Percentiles rank a stretch among this genome's conserved stretches.
These are phyloP conservation scores for Lycodopsis pacificus DNA, from an alignment of 2,797 vertebrate species.

Conservation along the genomic window DNA sequence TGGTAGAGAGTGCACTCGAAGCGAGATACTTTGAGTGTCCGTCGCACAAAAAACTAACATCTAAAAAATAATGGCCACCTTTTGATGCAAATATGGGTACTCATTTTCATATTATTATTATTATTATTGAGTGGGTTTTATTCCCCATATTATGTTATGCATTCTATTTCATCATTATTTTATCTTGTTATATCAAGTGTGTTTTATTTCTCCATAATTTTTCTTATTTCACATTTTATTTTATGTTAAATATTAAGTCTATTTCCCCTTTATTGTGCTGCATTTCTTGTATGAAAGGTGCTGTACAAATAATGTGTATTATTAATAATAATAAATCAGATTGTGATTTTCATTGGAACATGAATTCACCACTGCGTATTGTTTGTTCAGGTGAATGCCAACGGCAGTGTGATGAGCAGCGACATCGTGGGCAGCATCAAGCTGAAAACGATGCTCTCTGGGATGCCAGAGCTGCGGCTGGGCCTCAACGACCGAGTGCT, in stretches of 20 bases:
- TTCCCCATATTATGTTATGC: not conserved
- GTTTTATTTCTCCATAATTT: not conserved
- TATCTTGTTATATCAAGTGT: not conserved
- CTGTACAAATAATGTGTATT: not conserved
- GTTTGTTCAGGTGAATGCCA: constrained; percentile 89
- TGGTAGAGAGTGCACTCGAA: not conserved
- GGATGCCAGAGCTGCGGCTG: constrained; percentile 94
- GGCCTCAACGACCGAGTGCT: constrained; percentile 94
- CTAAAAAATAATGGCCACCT: not conserved
- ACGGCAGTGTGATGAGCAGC: constrained; percentile 92
- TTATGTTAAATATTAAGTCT: not conserved
- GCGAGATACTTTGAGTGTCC: not conserved
- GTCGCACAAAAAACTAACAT: not conserved
- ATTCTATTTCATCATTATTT: not conserved
- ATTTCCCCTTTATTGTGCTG: not conserved
- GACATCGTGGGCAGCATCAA: constrained; percentile 95
- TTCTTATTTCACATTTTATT: not conserved
- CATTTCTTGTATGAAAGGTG: not conserved
- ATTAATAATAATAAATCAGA: not conserved
- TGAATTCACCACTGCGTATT: not conserved
- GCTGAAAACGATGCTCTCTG: constrained; percentile 94
- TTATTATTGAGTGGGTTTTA: not conserved
- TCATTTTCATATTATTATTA: not conserved
- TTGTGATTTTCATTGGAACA: not conserved
- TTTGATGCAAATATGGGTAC: not conserved